These are phyloP conservation scores for Meandrina meandrites DNA, from an alignment of 92 coral and sea anemone species.

Conservation along the genomic window DNA sequence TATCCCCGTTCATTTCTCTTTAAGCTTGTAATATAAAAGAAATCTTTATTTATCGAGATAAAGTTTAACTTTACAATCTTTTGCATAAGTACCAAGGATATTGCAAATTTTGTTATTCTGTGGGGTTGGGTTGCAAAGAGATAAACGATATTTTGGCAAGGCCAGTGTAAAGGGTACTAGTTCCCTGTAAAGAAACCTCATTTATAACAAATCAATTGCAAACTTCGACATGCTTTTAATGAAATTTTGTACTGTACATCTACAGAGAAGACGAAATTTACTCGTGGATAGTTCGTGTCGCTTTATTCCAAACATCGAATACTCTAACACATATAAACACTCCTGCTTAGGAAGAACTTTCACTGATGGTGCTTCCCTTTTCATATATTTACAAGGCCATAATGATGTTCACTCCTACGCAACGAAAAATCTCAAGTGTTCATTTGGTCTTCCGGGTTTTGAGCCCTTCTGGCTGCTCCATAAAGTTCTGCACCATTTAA, in stretches of 20 bases:
- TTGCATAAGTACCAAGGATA: not conserved
- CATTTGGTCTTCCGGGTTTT: conserved; percentile 54
- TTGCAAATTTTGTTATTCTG: not conserved
- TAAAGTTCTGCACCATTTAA: conserved; percentile 5
- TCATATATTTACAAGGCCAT: conserved; percentile 42
- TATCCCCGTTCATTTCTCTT: not conserved
- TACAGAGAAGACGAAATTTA: not conserved
- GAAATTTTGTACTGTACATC: not conserved
- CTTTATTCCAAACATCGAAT: conserved; percentile 17
- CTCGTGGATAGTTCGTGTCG: not conserved
- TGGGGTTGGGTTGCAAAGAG: conserved; percentile 28
- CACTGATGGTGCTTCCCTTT: conserved; percentile 4
- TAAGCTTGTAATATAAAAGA: not conserved
- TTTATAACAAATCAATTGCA: not conserved
- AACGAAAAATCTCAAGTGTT: conserved; percentile 29
- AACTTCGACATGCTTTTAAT: not conserved
- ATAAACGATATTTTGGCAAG: not conserved
- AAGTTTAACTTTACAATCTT: not conserved
- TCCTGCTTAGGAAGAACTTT: not conserved
- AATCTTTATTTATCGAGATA: not conserved
- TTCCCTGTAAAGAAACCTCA: not conserved
- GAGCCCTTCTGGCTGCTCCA: not conserved
- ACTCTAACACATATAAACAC: conserved; percentile 5
- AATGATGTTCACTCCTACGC: conserved; percentile 43
- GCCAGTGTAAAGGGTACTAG: not conserved